Evolutionary conservation across 1,140 invertebrate genomes (phyloP).

Genomic region (Rhopalosiphum maidis): DNA sequence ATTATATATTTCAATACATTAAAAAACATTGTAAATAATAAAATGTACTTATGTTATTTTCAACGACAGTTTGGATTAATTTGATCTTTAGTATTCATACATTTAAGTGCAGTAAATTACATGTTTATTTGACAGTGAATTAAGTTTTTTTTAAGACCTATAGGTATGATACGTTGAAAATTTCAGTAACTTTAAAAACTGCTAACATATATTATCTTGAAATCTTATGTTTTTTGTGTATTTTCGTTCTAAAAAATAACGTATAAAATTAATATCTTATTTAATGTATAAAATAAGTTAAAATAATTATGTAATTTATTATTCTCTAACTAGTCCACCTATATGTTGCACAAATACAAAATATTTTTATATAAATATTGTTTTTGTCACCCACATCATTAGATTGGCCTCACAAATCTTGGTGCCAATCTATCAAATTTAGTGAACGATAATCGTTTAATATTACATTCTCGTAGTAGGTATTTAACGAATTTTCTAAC

Average conservation of each 20-base stretch:
- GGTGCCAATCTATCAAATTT: conserved; percentile 12
- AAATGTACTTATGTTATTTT: neutral
- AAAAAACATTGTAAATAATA: neutral
- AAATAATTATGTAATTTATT: conserved; percentile 8
- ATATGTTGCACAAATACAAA: neutral
- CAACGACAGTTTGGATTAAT: neutral
- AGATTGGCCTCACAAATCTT: neutral
- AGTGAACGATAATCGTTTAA: neutral
- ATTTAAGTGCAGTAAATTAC: neutral
- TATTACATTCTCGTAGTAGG: neutral
- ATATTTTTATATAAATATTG: neutral
- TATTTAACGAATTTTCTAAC: neutral
- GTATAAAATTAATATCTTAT: neutral
- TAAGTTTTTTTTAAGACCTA: neutral
- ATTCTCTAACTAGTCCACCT: neutral
- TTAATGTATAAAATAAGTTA: neutral
- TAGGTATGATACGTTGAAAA: neutral
- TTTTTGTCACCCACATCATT: neutral
- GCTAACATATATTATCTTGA: neutral
- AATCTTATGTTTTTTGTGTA: neutral
- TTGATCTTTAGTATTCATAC: neutral
- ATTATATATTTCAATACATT: neutral
- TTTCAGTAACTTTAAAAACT: neutral
- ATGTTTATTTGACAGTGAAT: neutral
- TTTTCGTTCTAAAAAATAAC: neutral